phyloP scores from a whole-genome alignment of 2,113 vertebrate genomes.

The Rhineura floridana region DNA sequence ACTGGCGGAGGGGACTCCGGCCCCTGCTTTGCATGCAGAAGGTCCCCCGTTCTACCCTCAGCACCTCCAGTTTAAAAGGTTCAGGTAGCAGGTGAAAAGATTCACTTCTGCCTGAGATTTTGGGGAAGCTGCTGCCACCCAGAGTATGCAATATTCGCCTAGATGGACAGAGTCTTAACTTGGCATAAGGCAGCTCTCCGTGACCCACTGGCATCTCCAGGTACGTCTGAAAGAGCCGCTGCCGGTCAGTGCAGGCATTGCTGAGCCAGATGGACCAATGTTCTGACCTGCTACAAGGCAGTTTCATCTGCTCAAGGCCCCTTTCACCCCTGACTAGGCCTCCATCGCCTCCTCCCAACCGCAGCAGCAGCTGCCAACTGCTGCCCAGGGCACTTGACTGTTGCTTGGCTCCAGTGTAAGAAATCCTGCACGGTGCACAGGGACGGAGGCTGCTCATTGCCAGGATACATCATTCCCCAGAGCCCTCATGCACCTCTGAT shows the following conservation, averaged over 20 bases:
- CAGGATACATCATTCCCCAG: background rate
- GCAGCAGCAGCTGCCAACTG: too few relatives aligned
- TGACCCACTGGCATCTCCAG: background rate
- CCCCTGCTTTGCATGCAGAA: too few relatives aligned
- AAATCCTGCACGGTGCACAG: background rate
- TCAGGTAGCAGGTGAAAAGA: too few relatives aligned
- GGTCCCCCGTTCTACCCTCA: too few relatives aligned
- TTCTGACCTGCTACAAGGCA: background rate
- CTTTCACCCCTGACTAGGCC: background rate
- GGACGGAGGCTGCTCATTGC: background rate
- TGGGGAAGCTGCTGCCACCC: too few relatives aligned
- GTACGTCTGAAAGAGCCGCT: background rate
- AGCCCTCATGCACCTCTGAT: background rate
- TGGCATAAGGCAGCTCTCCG: background rate
- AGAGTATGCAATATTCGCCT: too few relatives aligned
- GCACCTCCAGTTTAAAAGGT: too few relatives aligned
- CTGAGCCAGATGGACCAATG: background rate
- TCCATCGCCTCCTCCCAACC: background rate
- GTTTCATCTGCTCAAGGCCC: background rate
- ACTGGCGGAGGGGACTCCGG: too few relatives aligned
- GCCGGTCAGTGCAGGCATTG: background rate
- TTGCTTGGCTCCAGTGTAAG: background rate
- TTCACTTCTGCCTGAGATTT: too few relatives aligned
- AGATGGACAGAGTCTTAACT: background rate
- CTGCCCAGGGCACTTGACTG: background rate